Evolutionary conservation across 2,113 vertebrate species (phyloP).

Genomic region (Micronisus gabar): DNA sequence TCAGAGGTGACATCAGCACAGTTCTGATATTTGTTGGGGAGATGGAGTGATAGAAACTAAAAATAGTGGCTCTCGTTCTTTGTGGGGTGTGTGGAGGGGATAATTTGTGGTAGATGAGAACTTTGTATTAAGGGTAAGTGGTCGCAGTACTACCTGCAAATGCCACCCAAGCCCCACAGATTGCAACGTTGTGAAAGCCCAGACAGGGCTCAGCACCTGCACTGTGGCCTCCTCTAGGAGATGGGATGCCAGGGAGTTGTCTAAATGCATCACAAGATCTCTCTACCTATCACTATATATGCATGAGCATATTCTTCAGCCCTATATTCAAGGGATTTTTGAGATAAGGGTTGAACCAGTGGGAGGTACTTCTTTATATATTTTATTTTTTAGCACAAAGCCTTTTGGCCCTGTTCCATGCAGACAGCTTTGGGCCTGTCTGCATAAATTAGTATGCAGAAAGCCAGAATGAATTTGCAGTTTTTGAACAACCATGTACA

Average conservation of each 20-base stretch:
- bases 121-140: neutral
- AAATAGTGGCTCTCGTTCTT: neutral
- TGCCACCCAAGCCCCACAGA: fast-evolving
- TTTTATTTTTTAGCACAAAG: neutral
- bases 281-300: fast-evolving
- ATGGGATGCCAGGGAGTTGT: neutral
- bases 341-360: neutral
- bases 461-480: conserved; percentile 24
- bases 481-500: neutral
- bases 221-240: neutral
- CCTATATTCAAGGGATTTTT: neutral
- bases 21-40: neutral
- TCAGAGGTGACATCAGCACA: neutral
- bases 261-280: neutral
- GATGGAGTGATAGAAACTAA: neutral
- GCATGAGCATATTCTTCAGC: neutral
- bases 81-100: neutral
- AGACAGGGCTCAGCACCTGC: neutral
- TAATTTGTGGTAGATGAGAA: neutral
- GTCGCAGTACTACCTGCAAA: neutral
- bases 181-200: neutral
- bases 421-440: neutral
- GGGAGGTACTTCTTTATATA: neutral
- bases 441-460: neutral
- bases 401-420: neutral